A percentile compares a stretch with the other conserved stretches of the same genome.
These are phyloP conservation scores for Dendrophyllia cribrosa DNA, from an alignment of 64 coral and sea anemone genomes.

Conservation along the genomic window DNA sequence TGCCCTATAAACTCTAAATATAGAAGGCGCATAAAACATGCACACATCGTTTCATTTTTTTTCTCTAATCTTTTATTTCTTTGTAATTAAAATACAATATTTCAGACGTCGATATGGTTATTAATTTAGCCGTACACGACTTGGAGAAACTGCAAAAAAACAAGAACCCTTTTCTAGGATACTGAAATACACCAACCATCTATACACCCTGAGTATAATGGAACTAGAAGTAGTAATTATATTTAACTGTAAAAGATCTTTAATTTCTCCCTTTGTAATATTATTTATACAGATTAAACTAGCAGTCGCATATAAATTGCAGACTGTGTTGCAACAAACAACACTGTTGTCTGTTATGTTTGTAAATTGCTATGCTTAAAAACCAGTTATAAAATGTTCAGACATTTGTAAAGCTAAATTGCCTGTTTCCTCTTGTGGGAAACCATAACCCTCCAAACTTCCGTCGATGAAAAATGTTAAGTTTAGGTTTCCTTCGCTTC, in stretches of 20 bases:
- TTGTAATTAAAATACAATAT: not conserved
- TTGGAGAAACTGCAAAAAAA: not conserved
- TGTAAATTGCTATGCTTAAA: not conserved
- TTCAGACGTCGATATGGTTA: not conserved
- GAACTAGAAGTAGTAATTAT: not conserved
- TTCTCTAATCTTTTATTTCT: too few species aligned
- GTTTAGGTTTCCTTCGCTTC: not conserved
- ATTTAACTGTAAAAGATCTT: not conserved
- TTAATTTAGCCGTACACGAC: not conserved
- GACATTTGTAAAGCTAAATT: too few species aligned
- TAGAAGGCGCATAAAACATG: too few species aligned
- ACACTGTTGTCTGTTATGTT: not conserved
- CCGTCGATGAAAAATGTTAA: not conserved
- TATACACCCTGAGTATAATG: too few species aligned
- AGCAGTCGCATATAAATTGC: not conserved
- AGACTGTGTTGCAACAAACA: not conserved
- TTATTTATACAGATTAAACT: slow-evolving; percentile 49
- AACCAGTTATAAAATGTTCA: not conserved
- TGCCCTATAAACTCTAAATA: too few species aligned
- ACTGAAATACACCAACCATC: not conserved
- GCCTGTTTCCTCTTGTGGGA: not conserved
- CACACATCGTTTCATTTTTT: too few species aligned
- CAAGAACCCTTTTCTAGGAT: not conserved
- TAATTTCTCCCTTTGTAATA: not conserved
- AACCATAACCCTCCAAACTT: not conserved